Evolutionary conservation across 2,888 invertebrate species (phyloP).

Genomic region (Clostera curtula): DNA sequence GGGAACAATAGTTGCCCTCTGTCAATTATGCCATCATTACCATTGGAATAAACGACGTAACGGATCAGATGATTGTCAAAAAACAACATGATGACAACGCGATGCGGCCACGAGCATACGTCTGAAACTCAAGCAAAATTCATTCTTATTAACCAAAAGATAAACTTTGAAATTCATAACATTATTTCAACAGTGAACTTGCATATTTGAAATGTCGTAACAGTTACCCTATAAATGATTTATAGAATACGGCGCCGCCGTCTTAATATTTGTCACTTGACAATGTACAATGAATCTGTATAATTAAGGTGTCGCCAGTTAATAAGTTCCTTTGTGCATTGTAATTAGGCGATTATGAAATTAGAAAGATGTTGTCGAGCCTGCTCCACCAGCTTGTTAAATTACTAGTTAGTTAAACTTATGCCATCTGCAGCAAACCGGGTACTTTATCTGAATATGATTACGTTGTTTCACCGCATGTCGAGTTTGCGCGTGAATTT

Average conservation of each 20-base stretch:
- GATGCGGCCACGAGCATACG: slow-evolving; percentile 26
- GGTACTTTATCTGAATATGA: slow-evolving; percentile 12
- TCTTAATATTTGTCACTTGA: slow-evolving; percentile 55
- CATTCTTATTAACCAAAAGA: slow-evolving; percentile 35
- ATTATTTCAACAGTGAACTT: slow-evolving; percentile 34
- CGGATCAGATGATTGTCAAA: slow-evolving; percentile 64
- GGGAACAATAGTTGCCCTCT: slow-evolving; percentile 70
- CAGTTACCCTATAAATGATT: slow-evolving; percentile 65
- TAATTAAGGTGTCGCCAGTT: slow-evolving; percentile 39
- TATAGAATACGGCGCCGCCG: slow-evolving; percentile 48
- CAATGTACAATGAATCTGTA: slow-evolving; percentile 50
- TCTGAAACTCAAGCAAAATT: slow-evolving; percentile 30
- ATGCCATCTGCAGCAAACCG: slow-evolving; percentile 15
- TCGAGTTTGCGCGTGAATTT: slow-evolving; percentile 15
- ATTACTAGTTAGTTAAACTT: slow-evolving; percentile 9
- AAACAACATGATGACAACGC: slow-evolving; percentile 59
- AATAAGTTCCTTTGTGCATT: slow-evolving; percentile 22
- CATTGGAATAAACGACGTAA: slow-evolving; percentile 69
- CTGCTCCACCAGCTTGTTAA: slow-evolving; percentile 18
- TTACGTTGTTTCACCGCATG: slow-evolving; percentile 18
- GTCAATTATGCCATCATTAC: slow-evolving; percentile 74
- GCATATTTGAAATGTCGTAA: slow-evolving; percentile 51
- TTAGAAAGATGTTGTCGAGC: slow-evolving; percentile 21
- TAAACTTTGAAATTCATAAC: slow-evolving; percentile 31
- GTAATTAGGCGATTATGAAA: slow-evolving; percentile 22